Evolutionary conservation across 2,113 vertebrate species (phyloP).

Genomic region (Capra hircus): DNA sequence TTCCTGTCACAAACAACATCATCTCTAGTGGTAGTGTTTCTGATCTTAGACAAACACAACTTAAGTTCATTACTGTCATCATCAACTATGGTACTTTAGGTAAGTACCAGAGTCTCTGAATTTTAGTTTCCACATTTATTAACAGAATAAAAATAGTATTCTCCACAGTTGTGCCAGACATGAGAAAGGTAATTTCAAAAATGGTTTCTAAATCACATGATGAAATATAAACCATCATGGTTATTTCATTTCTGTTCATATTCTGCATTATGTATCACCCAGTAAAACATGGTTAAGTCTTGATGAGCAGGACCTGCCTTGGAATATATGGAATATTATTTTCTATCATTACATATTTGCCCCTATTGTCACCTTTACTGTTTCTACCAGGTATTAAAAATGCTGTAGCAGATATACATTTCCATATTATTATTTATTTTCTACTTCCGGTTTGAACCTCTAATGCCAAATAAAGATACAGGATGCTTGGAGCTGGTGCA

Average conservation of each 20-base stretch:
- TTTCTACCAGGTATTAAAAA: neutral
- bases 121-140: neutral
- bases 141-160: neutral
- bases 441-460: neutral
- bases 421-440: neutral
- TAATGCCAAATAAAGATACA: neutral
- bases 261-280: neutral
- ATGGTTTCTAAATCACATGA: conserved; percentile 24
- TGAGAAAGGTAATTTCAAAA: conserved; percentile 9
- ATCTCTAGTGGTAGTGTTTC: neutral
- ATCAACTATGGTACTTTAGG: neutral
- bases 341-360: conserved; percentile 11
- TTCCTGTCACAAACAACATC: neutral
- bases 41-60: neutral
- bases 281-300: neutral
- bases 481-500: too few relatives aligned
- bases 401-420: neutral
- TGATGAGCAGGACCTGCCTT: neutral
- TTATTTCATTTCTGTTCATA: conserved; percentile 30
- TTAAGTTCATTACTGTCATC: neutral
- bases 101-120: neutral
- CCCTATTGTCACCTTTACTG: neutral
- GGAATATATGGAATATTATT: neutral
- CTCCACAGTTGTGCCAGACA: neutral
- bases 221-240: conserved; percentile 14